Conservation (phyloP, 2,113 vertebrate genomes). For the Stomatorhinus ivindoensis region DNA sequence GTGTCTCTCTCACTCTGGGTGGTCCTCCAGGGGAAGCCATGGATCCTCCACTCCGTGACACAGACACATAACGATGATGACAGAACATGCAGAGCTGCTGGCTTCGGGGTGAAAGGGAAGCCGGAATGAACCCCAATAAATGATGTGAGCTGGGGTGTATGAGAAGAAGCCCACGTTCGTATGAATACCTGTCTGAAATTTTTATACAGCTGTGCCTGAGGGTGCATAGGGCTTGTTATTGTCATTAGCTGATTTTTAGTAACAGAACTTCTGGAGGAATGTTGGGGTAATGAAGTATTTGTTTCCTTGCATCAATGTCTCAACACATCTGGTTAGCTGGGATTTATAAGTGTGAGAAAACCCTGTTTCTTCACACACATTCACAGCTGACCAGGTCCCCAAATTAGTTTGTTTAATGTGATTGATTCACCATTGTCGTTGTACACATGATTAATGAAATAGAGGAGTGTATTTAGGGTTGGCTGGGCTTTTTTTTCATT, state of each 20-base stretch:
- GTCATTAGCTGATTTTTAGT: slow-evolving; percentile 6
- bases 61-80: background rate
- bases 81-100: background rate
- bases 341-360: background rate
- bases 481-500: slow-evolving; percentile 26
- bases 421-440: slow-evolving; percentile 28
- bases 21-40: slow-evolving; percentile 26
- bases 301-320: slow-evolving; percentile 29
- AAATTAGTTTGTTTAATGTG: slow-evolving; percentile 50
- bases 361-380: background rate
- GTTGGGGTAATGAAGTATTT: slow-evolving; percentile 6
- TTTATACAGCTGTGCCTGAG: slow-evolving; percentile 27
- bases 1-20: slow-evolving; percentile 40
- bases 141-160: slow-evolving; percentile 42
- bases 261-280: background rate
- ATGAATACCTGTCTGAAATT: slow-evolving; percentile 36
- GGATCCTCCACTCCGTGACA: background rate
- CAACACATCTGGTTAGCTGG: slow-evolving; percentile 15
- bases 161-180: slow-evolving; percentile 43
- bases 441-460: slow-evolving; percentile 62
- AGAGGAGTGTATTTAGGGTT: slow-evolving; percentile 61
- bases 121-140: background rate
- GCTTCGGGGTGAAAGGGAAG: background rate
- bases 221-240: slow-evolving; percentile 18
- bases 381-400: background rate